These are phyloP conservation scores for Trematomus bernacchii DNA, from an alignment of 2,797 vertebrate genomes.

Conservation along the genomic window DNA sequence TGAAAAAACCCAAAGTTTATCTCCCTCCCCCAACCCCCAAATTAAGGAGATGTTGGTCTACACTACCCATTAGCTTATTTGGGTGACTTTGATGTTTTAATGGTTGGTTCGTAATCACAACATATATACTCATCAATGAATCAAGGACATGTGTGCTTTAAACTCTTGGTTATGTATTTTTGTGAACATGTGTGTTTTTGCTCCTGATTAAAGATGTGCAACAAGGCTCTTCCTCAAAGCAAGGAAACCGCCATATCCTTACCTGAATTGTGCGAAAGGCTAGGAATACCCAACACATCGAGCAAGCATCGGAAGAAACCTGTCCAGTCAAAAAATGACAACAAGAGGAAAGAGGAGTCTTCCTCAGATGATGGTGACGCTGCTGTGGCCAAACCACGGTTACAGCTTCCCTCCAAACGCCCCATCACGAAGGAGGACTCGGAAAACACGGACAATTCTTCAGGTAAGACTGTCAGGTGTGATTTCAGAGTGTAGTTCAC, in stretches of 20 bases:
- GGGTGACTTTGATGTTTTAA: too few relatives aligned
- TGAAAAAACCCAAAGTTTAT: too few relatives aligned
- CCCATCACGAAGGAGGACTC: slow-evolving; percentile 20
- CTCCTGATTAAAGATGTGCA: slow-evolving; percentile 32
- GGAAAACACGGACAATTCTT: slow-evolving; percentile 60
- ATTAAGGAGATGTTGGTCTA: too few relatives aligned
- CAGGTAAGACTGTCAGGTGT: slow-evolving; percentile 49
- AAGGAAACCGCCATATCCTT: not conserved
- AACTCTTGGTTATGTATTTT: not conserved
- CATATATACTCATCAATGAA: not conserved
- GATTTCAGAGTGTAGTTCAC: not conserved
- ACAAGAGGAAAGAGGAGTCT: not conserved
- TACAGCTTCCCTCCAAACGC: fast-evolving
- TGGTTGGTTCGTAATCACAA: too few relatives aligned
- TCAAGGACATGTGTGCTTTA: not conserved
- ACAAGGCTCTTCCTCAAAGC: not conserved
- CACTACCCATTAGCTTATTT: too few relatives aligned
- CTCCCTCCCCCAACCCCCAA: too few relatives aligned
- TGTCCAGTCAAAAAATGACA: fast-evolving
- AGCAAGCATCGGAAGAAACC: not conserved
- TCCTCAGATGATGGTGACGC: slow-evolving; percentile 25
- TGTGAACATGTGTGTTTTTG: not conserved
- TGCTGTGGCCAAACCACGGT: not conserved
- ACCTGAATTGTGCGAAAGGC: fast-evolving
- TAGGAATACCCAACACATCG: fast-evolving